Conservation (phyloP, 2,113 vertebrate species). For the Grantiella picta region DNA sequence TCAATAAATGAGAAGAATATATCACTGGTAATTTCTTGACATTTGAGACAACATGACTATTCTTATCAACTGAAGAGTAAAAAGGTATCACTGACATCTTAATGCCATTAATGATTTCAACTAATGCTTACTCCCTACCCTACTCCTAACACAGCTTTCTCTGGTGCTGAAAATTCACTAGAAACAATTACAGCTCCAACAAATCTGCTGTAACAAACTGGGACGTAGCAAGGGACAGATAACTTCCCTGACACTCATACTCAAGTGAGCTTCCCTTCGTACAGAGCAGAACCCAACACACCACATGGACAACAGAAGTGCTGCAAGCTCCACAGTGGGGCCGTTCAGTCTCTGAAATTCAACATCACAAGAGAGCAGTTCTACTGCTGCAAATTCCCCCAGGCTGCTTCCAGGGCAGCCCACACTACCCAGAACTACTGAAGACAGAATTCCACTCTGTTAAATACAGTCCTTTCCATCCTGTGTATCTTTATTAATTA, state of each 20-base stretch:
- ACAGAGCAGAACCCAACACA: neutral
- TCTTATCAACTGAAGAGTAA: neutral
- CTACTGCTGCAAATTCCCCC: neutral
- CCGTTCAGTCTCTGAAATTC: neutral
- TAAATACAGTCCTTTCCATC: neutral
- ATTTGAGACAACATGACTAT: neutral
- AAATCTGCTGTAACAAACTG: neutral
- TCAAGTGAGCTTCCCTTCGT: neutral
- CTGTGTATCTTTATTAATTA: too few species aligned
- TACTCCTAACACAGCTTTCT: neutral
- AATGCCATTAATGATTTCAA: constrained; percentile 1
- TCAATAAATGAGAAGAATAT: neutral
- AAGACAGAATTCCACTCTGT: neutral
- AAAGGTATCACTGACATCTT: neutral
- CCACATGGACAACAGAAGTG: neutral
- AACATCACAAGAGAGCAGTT: neutral
- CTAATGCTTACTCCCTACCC: constrained; percentile 22
- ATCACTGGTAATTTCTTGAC: neutral
- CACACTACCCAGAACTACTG: neutral
- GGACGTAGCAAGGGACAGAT: neutral
- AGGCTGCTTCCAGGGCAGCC: neutral
- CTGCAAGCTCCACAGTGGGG: neutral
- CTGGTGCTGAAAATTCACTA: constrained; percentile 16
- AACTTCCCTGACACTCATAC: neutral
- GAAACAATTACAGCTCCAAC: neutral